phyloP scores from a whole-genome alignment of 2,113 vertebrate species.

The Psammodynastes pulverulentus region DNA sequence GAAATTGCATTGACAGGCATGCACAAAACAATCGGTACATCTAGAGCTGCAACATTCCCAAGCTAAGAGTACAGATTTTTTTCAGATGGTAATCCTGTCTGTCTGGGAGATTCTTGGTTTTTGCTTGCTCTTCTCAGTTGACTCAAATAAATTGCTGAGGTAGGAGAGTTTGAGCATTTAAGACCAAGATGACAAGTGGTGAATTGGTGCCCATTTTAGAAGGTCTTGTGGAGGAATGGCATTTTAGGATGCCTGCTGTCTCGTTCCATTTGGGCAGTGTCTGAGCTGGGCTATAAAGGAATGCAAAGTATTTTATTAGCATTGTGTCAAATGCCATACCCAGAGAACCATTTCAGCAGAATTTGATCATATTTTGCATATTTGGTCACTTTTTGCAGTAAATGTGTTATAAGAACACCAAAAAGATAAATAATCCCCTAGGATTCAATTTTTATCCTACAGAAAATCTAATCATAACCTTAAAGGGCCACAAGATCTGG shows the following conservation, averaged over 20 bases:
- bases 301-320: neutral
- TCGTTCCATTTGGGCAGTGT: neutral
- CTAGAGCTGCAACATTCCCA: neutral
- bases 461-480: neutral
- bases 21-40: neutral
- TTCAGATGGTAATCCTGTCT: neutral
- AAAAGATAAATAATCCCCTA: neutral
- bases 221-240: neutral
- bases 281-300: neutral
- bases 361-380: neutral
- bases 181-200: neutral
- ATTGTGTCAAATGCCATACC: neutral
- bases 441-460: neutral
- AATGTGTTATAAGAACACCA: neutral
- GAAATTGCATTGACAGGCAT: neutral
- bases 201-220: neutral
- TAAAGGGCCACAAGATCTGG: neutral
- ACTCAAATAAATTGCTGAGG: neutral
- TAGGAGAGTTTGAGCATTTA: neutral
- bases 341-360: neutral
- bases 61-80: neutral
- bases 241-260: neutral
- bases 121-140: neutral
- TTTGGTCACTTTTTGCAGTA: no score
- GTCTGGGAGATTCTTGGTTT: neutral